Evolutionary conservation across 2,888 invertebrate species (phyloP).

Genomic region (Acanthococcus lagerstroemiae): DNA sequence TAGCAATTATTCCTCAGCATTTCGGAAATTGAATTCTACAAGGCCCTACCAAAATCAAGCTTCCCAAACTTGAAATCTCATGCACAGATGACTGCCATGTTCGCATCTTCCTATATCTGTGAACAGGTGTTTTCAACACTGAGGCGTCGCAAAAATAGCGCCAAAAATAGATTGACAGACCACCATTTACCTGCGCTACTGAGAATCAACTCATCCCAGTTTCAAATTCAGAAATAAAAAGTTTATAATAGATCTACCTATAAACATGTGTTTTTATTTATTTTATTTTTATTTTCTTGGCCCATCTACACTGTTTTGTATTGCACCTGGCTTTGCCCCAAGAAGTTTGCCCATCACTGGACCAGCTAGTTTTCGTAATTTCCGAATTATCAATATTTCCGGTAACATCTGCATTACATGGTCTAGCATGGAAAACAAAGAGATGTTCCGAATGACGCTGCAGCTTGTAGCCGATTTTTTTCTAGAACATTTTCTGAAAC

Average conservation of each 20-base stretch:
- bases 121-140: not conserved
- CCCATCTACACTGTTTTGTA: not conserved
- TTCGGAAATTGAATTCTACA: not conserved
- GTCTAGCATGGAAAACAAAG: too few species aligned
- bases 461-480: too few species aligned
- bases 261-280: not conserved
- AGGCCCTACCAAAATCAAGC: not conserved
- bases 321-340: not conserved
- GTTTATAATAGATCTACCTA: not conserved
- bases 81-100: not conserved
- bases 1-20: not conserved
- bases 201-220: not conserved
- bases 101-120: not conserved
- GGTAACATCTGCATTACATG: too few species aligned
- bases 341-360: constrained; percentile 1
- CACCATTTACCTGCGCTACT: not conserved
- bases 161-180: not conserved
- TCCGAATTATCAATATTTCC: too few species aligned
- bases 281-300: not conserved
- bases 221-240: not conserved
- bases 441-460: too few species aligned
- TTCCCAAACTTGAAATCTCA: not conserved
- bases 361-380: too few species aligned
- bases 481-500: too few species aligned
- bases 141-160: not conserved